Evolutionary conservation across 2,888 invertebrate genomes (phyloP).

Genomic region (Nebria salina): DNA sequence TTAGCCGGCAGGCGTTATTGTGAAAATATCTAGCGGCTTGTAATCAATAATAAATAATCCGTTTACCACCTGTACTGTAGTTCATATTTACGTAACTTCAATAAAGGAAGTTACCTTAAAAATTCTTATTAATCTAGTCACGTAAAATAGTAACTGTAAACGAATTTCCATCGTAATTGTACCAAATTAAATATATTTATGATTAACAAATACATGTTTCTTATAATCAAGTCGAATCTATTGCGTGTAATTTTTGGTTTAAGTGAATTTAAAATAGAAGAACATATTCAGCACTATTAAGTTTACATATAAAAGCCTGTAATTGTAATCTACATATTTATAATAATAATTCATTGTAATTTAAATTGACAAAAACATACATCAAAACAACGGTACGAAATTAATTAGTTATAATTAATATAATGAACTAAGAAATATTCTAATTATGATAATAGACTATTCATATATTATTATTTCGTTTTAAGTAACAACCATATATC

Average conservation of each 20-base stretch:
- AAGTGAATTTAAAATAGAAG: constrained; percentile 5
- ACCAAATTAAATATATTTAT: not conserved
- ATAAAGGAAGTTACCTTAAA: too few relatives aligned
- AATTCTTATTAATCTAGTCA: too few relatives aligned
- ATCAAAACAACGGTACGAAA: constrained; percentile 33
- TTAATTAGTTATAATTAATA: constrained; percentile 34
- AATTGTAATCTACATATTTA: constrained; percentile 11
- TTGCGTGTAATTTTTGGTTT: not conserved
- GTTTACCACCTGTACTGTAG: not conserved
- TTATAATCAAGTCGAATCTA: not conserved
- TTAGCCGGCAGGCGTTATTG: constrained; percentile 18
- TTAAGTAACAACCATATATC: not conserved
- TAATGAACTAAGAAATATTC: constrained; percentile 33
- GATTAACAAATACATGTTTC: not conserved
- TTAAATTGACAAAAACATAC: constrained; percentile 31
- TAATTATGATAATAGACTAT: constrained; percentile 22
- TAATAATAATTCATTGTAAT: constrained; percentile 29
- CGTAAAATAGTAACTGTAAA: too few relatives aligned
- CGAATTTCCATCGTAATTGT: too few relatives aligned
- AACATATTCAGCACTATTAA: constrained; percentile 42
- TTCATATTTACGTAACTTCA: not conserved
- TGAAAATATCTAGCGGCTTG: not conserved
- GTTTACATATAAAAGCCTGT: constrained; percentile 24
- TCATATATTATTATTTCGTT: not conserved
- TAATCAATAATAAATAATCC: not conserved